Conservation (phyloP, 2,797 vertebrate species). For the Carduelis carduelis region DNA sequence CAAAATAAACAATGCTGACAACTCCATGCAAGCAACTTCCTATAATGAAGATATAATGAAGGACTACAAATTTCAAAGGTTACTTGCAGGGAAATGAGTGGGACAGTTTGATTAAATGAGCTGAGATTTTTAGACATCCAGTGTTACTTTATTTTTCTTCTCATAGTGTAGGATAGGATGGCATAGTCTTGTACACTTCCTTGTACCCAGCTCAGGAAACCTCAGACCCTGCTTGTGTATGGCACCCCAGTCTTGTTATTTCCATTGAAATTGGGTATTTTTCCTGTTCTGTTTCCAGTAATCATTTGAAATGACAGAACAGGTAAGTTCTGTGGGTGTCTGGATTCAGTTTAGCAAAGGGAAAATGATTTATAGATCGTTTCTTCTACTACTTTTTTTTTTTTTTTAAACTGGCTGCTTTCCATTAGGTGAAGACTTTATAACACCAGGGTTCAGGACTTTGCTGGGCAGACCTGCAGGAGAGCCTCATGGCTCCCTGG, state of each 20-base stretch:
- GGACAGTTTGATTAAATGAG: not conserved
- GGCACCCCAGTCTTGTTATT: conserved; percentile 19
- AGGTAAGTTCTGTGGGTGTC: conserved; percentile 15
- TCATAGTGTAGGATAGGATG: not conserved
- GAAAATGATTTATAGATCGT: not conserved
- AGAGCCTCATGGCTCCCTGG: not conserved
- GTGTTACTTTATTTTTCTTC: not conserved
- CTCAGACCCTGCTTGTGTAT: conserved; percentile 32
- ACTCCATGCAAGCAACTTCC: not conserved
- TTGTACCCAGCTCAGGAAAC: conserved; percentile 55
- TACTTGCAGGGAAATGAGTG: not conserved
- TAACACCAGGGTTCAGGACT: not conserved
- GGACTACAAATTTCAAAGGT: not conserved
- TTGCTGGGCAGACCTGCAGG: not conserved
- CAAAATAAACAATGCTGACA: not conserved
- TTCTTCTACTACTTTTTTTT: not conserved
- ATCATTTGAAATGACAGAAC: conserved; percentile 54
- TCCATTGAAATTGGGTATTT: conserved; percentile 54
- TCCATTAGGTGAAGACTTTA: not conserved
- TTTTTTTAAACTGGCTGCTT: not conserved
- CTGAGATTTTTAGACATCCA: conserved; percentile 6
- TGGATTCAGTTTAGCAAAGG: not conserved
- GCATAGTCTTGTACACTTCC: conserved; percentile 31
- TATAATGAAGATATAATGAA: not conserved
- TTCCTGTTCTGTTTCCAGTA: conserved; percentile 53